phyloP scores from a whole-genome alignment of 2,797 vertebrate genomes.

The Diplodus puntazzo region DNA sequence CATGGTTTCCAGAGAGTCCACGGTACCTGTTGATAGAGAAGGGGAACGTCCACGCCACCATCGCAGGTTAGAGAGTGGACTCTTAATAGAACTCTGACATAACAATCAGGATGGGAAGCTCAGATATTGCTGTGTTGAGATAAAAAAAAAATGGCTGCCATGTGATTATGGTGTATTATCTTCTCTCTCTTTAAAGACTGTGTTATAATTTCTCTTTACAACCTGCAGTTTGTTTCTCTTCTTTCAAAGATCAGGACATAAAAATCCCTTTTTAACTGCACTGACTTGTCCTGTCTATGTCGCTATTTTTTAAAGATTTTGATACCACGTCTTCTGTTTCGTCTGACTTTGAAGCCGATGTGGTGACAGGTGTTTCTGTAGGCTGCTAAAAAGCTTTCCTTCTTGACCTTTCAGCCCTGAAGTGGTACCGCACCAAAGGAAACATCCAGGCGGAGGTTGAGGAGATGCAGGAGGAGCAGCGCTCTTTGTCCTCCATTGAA shows the following conservation, averaged over 20 bases:
- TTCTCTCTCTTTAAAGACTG: no score
- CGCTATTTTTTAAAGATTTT: neutral
- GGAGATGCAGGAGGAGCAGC: conserved; percentile 92
- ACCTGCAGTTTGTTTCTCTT: neutral
- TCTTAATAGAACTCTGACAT: neutral
- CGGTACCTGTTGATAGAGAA: conserved; percentile 93
- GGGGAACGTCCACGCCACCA: conserved; percentile 84
- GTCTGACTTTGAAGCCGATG: no score
- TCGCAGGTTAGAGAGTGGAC: conserved; percentile 82
- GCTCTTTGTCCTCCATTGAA: conserved; percentile 84
- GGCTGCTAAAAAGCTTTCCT: neutral
- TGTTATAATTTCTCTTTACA: neutral
- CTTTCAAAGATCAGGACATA: no score
- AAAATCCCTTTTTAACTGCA: no score
- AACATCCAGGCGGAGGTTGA: conserved; percentile 88
- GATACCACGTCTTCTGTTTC: neutral
- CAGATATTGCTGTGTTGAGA: no score
- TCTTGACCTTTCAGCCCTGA: conserved; percentile 82
- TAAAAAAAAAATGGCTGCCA: no score
- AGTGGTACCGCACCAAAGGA: conserved; percentile 81
- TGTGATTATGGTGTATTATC: no score
- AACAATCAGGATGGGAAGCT: no score
- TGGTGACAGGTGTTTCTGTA: neutral
- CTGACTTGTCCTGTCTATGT: no score
- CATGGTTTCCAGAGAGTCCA: conserved; percentile 94